A percentile compares a stretch with the other conserved stretches of the same genome.
These are phyloP conservation scores for Drosophila bocki DNA, from an alignment of 1,140 invertebrate genomes.

Conservation along the genomic window DNA sequence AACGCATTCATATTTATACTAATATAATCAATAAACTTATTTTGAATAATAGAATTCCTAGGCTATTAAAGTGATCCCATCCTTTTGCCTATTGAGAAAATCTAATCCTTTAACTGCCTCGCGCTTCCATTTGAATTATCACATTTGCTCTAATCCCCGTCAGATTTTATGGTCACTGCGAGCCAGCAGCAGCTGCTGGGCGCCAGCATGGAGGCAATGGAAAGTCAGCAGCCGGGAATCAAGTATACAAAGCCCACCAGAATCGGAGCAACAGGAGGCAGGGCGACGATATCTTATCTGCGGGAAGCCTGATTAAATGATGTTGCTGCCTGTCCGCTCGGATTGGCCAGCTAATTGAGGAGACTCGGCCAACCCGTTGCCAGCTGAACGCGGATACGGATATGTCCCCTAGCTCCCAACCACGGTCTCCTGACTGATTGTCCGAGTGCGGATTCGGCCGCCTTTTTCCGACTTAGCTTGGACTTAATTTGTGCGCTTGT, in stretches of 20 bases:
- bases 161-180: constrained; percentile 18
- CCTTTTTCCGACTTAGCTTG: constrained; percentile 52
- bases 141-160: constrained; percentile 20
- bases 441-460: constrained; percentile 50
- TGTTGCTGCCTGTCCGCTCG: constrained; percentile 53
- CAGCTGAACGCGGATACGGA: constrained; percentile 13
- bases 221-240: constrained; percentile 15
- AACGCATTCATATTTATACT: not conserved
- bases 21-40: not conserved
- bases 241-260: constrained; percentile 39
- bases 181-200: constrained; percentile 28
- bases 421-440: constrained; percentile 64
- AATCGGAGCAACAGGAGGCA: constrained; percentile 1
- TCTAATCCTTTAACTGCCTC: constrained; percentile 1
- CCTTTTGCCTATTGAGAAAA: not conserved
- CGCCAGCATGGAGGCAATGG: constrained; percentile 16
- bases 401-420: constrained; percentile 17
- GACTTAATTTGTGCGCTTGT: constrained; percentile 80
- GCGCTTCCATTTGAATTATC: not conserved
- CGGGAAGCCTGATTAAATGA: constrained; percentile 58
- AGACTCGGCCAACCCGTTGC: constrained; percentile 41
- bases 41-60: not conserved
- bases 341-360: constrained; percentile 69
- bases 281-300: constrained; percentile 59
- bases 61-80: not conserved